These are phyloP conservation scores for Auanema sp. DNA, from an alignment of 2,888 invertebrate genomes.

Conservation along the genomic window DNA sequence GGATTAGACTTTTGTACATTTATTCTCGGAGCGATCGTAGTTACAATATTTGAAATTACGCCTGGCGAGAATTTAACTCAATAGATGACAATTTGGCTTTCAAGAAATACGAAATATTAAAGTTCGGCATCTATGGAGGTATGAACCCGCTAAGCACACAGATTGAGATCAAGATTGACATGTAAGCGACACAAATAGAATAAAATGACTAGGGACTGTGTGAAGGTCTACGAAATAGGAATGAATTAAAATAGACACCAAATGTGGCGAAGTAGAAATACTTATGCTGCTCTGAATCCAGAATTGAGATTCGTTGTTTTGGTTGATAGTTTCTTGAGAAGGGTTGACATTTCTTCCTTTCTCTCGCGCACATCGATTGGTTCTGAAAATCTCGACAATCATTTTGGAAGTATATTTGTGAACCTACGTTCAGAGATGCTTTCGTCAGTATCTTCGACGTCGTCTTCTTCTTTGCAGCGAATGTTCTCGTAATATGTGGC, in stretches of 20 bases:
- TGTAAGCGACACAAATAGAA: slow-evolving; percentile 20
- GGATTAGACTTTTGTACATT: slow-evolving; percentile 4
- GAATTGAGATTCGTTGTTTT: slow-evolving; percentile 56
- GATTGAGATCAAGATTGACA: slow-evolving; percentile 21
- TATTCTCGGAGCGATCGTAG: slow-evolving; percentile 5
- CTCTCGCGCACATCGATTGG: slow-evolving; percentile 23
- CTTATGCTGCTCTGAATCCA: slow-evolving; percentile 34
- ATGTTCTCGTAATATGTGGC: slow-evolving; percentile 63
- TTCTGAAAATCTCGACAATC: slow-evolving; percentile 16
- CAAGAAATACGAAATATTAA: neutral
- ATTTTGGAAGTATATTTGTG: neutral
- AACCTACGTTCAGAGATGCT: slow-evolving; percentile 22
- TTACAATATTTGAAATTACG: neutral
- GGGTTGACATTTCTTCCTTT: slow-evolving; percentile 35
- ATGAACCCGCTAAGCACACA: slow-evolving; percentile 6
- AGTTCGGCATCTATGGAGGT: slow-evolving; percentile 1
- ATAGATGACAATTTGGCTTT: neutral
- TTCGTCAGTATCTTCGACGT: slow-evolving; percentile 36
- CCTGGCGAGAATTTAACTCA: slow-evolving; percentile 2
- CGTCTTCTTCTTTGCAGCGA: slow-evolving; percentile 48
- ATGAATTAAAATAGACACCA: neutral
- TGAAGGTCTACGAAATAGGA: too few species aligned
- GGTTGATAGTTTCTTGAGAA: slow-evolving; percentile 56
- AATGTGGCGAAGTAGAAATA: neutral
- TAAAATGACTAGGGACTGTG: slow-evolving; percentile 13